Base-by-base conservation (phyloP, 2,797 vertebrate genomes). In the Epinephelus awoara region DNA sequence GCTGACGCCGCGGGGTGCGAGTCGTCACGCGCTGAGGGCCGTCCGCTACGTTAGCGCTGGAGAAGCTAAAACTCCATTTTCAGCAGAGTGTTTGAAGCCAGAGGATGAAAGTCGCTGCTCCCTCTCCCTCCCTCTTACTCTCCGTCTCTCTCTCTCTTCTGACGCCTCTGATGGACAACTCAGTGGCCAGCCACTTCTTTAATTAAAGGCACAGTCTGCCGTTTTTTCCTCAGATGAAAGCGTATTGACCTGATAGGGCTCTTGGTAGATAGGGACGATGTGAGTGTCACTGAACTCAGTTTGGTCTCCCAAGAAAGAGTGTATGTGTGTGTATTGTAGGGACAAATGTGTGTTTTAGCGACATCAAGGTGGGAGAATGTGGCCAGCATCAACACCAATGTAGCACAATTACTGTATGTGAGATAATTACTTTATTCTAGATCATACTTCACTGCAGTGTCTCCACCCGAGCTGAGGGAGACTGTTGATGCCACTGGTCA, bases 1-100 rank as follows among this genome's bases (percentile, higher is more conserved):
- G 85, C 89, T 84, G 91, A 71, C 85, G 44, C 88, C 15, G 75
- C 61, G 38, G 91, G 89, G 84, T 84, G 79, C 44, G 29, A 85
- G 83, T 80, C 84, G 85, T 92, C 92, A 89, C 80, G 78, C 73
- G 49, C 69, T 10, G 75, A 89, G 84, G 85, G 85, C 79, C 70
- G 77, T 89, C 76, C 79, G 68, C 85, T 42, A 76, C 56, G 85
- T 84, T 85, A 67, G 83, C 61, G 67, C 78, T 56, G 14, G 51
- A 67, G 82, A 46, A 69, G 83, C 87, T 87, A 84, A 82, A 91
- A 91, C 86, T 91, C 85, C 75, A 89, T 91, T 92, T 93, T 91
- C 88, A 80, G 78, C 71, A 52, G 67, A 73, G 72, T 27, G 89
- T 92, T 94, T 93, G 91, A 93, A 93, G 89, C 81, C 73, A 77